phyloP scores from a whole-genome alignment of 1,140 invertebrate genomes.

The Heterodera carotae region DNA sequence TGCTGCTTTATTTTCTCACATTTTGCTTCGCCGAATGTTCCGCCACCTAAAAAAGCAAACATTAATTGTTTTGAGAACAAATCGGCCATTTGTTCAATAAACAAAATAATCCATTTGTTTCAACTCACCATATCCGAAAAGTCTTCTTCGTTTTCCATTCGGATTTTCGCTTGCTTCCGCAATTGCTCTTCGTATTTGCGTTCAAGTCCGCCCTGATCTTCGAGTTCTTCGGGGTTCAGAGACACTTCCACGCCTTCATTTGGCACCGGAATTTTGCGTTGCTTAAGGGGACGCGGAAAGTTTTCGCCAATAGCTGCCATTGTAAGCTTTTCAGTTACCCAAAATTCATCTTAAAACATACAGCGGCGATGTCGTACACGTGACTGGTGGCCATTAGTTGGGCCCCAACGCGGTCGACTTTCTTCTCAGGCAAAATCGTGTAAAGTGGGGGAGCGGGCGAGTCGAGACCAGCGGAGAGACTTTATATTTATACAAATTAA shows the following conservation, averaged over 20 bases:
- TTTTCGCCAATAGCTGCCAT: too few relatives aligned
- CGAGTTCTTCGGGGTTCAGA: slow-evolving; percentile 92
- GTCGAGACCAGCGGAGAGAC: slow-evolving; percentile 74
- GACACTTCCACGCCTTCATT: slow-evolving; percentile 80
- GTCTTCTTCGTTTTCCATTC: slow-evolving; percentile 80
- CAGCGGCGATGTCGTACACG: slow-evolving; percentile 60
- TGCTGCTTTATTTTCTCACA: slow-evolving; percentile 38
- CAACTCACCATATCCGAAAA: slow-evolving; percentile 86
- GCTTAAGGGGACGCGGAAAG: slow-evolving; percentile 34
- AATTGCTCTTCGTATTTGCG: slow-evolving; percentile 84
- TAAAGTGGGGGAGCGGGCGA: slow-evolving; percentile 79
- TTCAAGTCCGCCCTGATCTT: slow-evolving; percentile 93
- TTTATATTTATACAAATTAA: slow-evolving; percentile 34
- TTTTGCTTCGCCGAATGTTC: slow-evolving; percentile 54
- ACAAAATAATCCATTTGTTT: slow-evolving; percentile 70
- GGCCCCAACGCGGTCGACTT: slow-evolving; percentile 80
- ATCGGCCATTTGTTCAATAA: too few relatives aligned
- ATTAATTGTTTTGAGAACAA: too few relatives aligned
- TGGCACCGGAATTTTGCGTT: slow-evolving; percentile 50
- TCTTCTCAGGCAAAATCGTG: slow-evolving; percentile 90
- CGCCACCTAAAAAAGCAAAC: slow-evolving; percentile 32
- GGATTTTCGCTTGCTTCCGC: slow-evolving; percentile 70
- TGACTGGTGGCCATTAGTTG: slow-evolving; percentile 96
- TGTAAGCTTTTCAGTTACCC: too few relatives aligned
- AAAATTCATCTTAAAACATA: too few relatives aligned